Percentiles rank a stretch among this genome's conserved stretches.
These are phyloP conservation scores for Todus mexicanus DNA, from an alignment of 2,797 vertebrate species.

Conservation along the genomic window DNA sequence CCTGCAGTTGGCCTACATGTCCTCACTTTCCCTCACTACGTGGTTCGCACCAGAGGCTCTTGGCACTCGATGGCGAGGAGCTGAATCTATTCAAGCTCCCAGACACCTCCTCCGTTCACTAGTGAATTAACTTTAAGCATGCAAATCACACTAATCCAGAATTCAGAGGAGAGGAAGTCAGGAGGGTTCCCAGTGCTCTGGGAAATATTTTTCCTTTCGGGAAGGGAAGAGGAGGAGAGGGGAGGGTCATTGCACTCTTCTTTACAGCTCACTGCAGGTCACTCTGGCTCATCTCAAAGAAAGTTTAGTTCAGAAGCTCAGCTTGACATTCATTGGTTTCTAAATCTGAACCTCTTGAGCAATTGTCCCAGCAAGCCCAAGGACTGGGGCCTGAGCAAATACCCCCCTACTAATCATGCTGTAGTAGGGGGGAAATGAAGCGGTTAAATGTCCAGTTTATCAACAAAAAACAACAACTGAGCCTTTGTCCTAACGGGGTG, in stretches of 20 bases:
- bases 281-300: conserved; percentile 51
- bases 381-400: conserved; percentile 33
- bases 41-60: neutral
- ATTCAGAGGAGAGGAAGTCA: conserved; percentile 53
- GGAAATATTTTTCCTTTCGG: conserved; percentile 40
- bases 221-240: neutral
- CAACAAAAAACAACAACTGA: conserved; percentile 54
- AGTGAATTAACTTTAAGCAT: conserved; percentile 54
- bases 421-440: conserved; percentile 34
- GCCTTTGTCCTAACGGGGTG: conserved; percentile 47
- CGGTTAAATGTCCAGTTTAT: conserved; percentile 51
- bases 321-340: conserved; percentile 33
- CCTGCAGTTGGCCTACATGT: conserved; percentile 53
- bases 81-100: conserved; percentile 43
- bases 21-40: conserved; percentile 37
- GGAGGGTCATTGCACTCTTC: neutral
- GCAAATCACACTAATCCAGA: conserved; percentile 57
- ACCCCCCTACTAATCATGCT: conserved; percentile 39
- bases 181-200: conserved; percentile 45
- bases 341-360: conserved; percentile 39
- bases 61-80: conserved; percentile 5
- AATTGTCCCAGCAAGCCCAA: conserved; percentile 11
- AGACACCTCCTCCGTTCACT: conserved; percentile 46
- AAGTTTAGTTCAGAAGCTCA: conserved; percentile 51
- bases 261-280: conserved; percentile 31